Conservation (phyloP, 2,797 vertebrate genomes). For the Sebastiscus tertius region DNA sequence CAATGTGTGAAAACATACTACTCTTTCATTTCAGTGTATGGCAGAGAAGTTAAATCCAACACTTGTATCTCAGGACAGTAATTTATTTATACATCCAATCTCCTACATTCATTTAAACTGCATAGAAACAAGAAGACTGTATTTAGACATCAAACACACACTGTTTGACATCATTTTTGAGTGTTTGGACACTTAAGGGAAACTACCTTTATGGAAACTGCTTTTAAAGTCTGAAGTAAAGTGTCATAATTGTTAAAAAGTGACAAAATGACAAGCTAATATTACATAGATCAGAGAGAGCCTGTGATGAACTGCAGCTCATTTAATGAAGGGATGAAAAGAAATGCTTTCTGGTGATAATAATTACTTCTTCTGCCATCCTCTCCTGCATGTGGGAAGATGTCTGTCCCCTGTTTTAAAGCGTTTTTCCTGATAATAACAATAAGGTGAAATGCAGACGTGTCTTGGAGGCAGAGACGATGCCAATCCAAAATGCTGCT, state of each 20-base stretch:
- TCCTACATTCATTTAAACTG: background rate
- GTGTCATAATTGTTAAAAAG: background rate
- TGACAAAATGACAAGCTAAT: constrained; percentile 13
- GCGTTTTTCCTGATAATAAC: constrained; percentile 21
- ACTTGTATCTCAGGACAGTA: background rate
- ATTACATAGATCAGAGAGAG: constrained; percentile 22
- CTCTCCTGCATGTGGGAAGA: constrained; percentile 50
- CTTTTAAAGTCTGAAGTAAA: constrained; percentile 8
- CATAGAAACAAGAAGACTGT: background rate
- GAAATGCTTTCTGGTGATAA: constrained; percentile 41
- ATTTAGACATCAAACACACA: background rate
- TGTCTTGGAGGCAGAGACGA: background rate
- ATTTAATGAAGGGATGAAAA: constrained; percentile 40
- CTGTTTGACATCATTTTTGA: background rate
- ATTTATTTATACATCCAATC: background rate
- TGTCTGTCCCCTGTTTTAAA: constrained; percentile 54
- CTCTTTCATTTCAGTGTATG: background rate
- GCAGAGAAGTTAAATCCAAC: background rate
- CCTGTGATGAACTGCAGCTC: constrained; percentile 31
- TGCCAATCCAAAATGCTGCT: constrained; percentile 21
- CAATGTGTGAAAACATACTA: constrained; percentile 7
- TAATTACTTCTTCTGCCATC: constrained; percentile 60
- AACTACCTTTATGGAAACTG: background rate
- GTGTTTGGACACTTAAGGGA: background rate
- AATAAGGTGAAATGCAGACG: constrained; percentile 15